Evolutionary conservation across 2,113 vertebrate species (phyloP).

Genomic region (Stegastes partitus): DNA sequence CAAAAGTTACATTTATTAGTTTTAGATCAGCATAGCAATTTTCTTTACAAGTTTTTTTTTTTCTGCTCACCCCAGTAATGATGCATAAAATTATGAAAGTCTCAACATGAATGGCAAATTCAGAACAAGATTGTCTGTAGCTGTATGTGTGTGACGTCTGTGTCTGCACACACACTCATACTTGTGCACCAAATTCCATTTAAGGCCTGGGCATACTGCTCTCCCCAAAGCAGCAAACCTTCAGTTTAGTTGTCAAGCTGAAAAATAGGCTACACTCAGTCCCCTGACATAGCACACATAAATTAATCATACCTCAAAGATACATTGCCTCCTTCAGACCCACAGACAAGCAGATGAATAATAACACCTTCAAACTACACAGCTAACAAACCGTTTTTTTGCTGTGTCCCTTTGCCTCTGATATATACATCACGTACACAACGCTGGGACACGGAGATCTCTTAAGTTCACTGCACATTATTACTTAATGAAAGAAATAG

Average conservation of each 20-base stretch:
- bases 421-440: slow-evolving; percentile 13
- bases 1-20: slow-evolving; percentile 53
- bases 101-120: slow-evolving; percentile 37
- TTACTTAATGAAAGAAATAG: slow-evolving; percentile 15
- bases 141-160: neutral
- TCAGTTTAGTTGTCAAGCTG: slow-evolving; percentile 70
- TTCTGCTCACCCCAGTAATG: slow-evolving; percentile 26
- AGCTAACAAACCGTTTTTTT: slow-evolving; percentile 34
- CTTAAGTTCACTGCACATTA: slow-evolving; percentile 14
- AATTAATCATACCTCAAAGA: slow-evolving; percentile 73
- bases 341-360: slow-evolving; percentile 58
- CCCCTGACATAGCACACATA: slow-evolving; percentile 51
- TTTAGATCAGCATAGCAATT: slow-evolving; percentile 48
- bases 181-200: slow-evolving; percentile 34
- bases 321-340: slow-evolving; percentile 39
- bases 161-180: neutral
- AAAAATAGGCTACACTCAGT: slow-evolving; percentile 62
- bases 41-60: slow-evolving; percentile 16
- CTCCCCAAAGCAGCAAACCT: slow-evolving; percentile 17
- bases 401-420: slow-evolving; percentile 19
- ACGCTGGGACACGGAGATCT: slow-evolving; percentile 7
- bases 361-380: slow-evolving; percentile 34
- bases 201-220: slow-evolving; percentile 1
- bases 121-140: neutral
- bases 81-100: slow-evolving; percentile 47